Base-by-base conservation (phyloP, 2,888 invertebrate species). In the Alitta virens region DNA sequence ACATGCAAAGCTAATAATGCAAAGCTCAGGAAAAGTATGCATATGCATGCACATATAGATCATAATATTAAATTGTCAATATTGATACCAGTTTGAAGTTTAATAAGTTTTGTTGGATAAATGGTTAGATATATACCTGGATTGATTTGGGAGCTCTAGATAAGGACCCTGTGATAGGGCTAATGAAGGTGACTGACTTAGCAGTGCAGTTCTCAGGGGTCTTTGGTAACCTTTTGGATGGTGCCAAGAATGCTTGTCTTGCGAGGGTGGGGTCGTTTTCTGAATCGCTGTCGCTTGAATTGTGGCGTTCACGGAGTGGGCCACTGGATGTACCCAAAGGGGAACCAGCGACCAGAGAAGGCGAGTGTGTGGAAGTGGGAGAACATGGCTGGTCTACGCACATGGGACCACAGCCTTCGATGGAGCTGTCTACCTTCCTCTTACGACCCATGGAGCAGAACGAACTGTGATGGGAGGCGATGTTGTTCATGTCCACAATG, bases 161-260 rank as follows among this genome's bases (percentile, higher is more conserved):
- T 38, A 59, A 38, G 14, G 59, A 59, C 12, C 52, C 51, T 3
- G 59, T 54, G 54, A 60, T 60, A 53, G 60, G 60, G 16, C 33
- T 27, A 23, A 54, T 51, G 51, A 49, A 59, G 2, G 51, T 27
- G n/a, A 40, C 24, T 2, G 52, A 24, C 24, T 59, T 59, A 24
- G 26, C 51, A 24, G 40, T 33, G 53, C 53, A 23, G 9, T 33
- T 33, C 18, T 60, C 59, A 16, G 59, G 59, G 9, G 59, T 59
- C 23, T 50, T 38, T 16, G 59, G 33, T 25, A 38, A 38, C 12
- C 24, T 38, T n/a, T 25, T 33, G 1, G 26, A 18, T 9, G 51
- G 26, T 18, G 57, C 50, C 49, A 38, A 59, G 21, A 50, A 38
- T 1, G 5, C 23, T 24, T 18, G 14, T 3, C 9, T 14, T 25